phyloP scores from a whole-genome alignment of 2,113 vertebrate species.

The Elephas maximus region DNA sequence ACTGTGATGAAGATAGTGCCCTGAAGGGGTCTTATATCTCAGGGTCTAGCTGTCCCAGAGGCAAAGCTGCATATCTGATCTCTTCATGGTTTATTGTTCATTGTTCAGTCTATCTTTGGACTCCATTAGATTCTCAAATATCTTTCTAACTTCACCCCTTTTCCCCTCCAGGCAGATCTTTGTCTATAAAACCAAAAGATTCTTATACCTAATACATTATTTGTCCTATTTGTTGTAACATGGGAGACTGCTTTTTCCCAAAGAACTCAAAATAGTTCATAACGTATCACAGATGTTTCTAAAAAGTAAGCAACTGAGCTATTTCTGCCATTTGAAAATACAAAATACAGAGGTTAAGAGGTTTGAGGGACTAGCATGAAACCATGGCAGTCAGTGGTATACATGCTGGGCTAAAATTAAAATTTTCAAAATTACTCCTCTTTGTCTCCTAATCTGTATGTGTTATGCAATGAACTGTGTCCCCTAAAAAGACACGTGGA shows the following conservation, averaged over 20 bases:
- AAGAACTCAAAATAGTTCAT: conserved; percentile 54
- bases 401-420: background rate
- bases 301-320: background rate
- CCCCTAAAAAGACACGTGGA: background rate
- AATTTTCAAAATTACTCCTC: background rate
- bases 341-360: background rate
- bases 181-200: conserved; percentile 33
- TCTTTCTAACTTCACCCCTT: background rate
- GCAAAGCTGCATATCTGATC: background rate
- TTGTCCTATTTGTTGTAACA: background rate
- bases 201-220: background rate
- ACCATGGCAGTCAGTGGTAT: background rate
- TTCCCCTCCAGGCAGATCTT: background rate
- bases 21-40: background rate
- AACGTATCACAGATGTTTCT: conserved; percentile 37
- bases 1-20: background rate
- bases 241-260: background rate
- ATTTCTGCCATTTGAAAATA: conserved; percentile 17
- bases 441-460: background rate
- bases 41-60: no score
- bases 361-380: background rate
- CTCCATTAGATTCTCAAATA: background rate
- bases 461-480: background rate
- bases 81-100: background rate
- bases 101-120: background rate